Evolutionary conservation across 2,797 vertebrate genomes (phyloP), one percentile per base, ranked within the genome.

Genomic region (Pterois miles): DNA sequence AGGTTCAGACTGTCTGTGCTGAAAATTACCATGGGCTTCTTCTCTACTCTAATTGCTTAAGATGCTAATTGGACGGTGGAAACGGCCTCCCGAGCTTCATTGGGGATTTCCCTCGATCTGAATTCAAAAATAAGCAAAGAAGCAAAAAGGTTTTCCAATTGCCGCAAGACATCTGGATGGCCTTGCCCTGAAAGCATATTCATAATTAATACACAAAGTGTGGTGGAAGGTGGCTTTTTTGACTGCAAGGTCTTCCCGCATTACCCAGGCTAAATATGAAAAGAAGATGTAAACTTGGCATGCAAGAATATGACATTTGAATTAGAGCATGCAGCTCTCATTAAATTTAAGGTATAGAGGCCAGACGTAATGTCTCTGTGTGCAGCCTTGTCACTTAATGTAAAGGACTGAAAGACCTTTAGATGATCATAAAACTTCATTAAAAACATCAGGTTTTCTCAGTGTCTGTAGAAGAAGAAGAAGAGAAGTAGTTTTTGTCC

Each of bases 111-210:
- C 89, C 89, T 90, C 81, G 85, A 91, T 91, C 89, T 93, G 80
- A 88, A 93, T 91, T 91, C 73, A 88, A 92, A 94, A 93, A 91
- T 89, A 93, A 57, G 38, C 3, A 13, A 11, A 89, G 81, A 93
- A 87, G 92, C 87, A 90, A 91, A 93, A 91, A 88, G 89, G 83
- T 93, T 95, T 95, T 94, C 81, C 89, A 92, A 88, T 93, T 93
- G 93, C 94, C 93, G 91, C 86, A 87, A 94, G 94, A 95, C 93
- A 93, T 95, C 93, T 92, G 93, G 92, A 93, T 92, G 92, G 91
- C 89, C 91, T 93, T 95, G 93, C 94, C 94, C 93, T 93, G 92
- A 94, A 95, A 95, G 93, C 93, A 94, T 94, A 94, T 95, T 94
- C 91, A 95, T 96, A 95, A 96, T 95, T 95, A 94, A 95, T 95